These are phyloP conservation scores for Galagoides demidoff DNA, from an alignment of 2,797 vertebrate species.

Conservation along the genomic window DNA sequence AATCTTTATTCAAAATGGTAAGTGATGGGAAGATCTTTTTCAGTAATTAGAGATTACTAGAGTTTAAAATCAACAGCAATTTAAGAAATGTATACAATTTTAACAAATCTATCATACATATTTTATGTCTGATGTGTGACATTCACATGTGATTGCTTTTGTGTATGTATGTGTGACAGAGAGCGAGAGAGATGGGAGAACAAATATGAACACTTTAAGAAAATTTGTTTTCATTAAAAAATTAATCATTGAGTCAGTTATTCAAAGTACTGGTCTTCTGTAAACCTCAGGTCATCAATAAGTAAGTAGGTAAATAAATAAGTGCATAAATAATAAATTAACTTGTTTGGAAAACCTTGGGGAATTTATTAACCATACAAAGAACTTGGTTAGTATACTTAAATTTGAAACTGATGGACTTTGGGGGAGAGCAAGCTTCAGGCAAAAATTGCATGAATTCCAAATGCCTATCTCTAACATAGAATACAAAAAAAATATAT, in stretches of 20 bases:
- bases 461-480: constrained; percentile 23
- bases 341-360: constrained; percentile 44
- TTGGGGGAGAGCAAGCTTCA: constrained; percentile 55
- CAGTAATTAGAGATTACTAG: constrained; percentile 10
- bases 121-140: background rate
- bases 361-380: constrained; percentile 48
- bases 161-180: background rate
- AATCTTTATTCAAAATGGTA: constrained; percentile 42
- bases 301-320: constrained; percentile 31
- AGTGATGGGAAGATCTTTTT: constrained; percentile 37
- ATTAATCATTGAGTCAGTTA: constrained; percentile 4
- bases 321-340: constrained; percentile 48
- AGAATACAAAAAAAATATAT: background rate
- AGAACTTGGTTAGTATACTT: constrained; percentile 38
- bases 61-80: constrained; percentile 38
- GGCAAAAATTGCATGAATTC: constrained; percentile 47
- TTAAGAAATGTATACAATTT: constrained; percentile 16
- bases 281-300: constrained; percentile 40
- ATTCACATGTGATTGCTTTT: constrained; percentile 19
- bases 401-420: constrained; percentile 56
- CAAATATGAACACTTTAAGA: constrained; percentile 24
- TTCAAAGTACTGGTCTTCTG: constrained; percentile 54
- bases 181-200: background rate
- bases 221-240: constrained; percentile 51
- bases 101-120: constrained; percentile 27